Conservation (phyloP, 2,797 vertebrate species). For the Sus cebifrons region DNA sequence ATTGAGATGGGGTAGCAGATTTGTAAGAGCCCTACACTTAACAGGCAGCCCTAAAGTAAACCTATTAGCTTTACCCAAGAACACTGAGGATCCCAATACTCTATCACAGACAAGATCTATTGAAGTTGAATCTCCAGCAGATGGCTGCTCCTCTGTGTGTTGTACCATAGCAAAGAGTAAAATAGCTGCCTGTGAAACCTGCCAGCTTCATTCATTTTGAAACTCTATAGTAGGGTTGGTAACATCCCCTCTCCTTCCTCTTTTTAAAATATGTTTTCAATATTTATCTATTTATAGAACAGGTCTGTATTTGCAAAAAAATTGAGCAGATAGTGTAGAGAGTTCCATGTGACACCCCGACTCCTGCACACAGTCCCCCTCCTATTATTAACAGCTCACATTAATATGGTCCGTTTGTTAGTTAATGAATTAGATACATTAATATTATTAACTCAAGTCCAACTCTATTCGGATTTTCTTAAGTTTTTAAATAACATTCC, state of each 20-base stretch:
- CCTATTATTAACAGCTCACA: background rate
- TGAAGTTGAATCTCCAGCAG: slow-evolving; percentile 13
- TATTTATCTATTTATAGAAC: background rate
- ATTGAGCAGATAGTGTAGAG: background rate
- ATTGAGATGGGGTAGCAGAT: background rate
- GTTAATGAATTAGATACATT: background rate
- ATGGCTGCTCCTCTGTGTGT: background rate
- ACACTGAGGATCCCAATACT: background rate
- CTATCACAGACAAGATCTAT: background rate
- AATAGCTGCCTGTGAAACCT: background rate
- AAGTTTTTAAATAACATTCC: background rate
- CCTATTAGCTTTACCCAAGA: background rate
- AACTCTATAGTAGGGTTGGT: background rate
- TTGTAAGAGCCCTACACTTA: background rate
- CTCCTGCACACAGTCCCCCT: background rate
- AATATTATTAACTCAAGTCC: background rate
- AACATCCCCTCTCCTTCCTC: background rate
- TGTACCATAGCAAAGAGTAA: slow-evolving; percentile 43
- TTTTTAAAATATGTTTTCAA: background rate
- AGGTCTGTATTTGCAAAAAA: slow-evolving; percentile 10
- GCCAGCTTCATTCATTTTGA: slow-evolving; percentile 49
- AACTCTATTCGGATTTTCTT: background rate
- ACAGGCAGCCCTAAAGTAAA: background rate
- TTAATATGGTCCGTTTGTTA: background rate
- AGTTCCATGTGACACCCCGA: background rate